Evolutionary conservation across 2,888 invertebrate species (phyloP), one percentile per base, ranked within the genome.

Genomic region (Caenorhabditis panamensis): DNA sequence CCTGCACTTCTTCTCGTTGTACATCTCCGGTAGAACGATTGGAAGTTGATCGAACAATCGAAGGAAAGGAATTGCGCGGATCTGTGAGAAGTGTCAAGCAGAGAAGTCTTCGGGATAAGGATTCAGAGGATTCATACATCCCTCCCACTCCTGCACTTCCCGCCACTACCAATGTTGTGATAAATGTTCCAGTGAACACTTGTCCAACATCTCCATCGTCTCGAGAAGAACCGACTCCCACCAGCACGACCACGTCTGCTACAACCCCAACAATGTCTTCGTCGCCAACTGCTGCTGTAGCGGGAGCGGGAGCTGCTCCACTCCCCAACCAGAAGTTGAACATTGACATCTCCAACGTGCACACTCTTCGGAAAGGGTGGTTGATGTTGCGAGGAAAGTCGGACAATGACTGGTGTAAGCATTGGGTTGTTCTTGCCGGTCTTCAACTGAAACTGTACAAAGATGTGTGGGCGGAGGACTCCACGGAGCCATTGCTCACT

Each of bases 301-400:
- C 31, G 31, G 31, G 9, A 31, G 5, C 31, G 9, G 9, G 31
- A 6, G 31, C 31, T 31, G n/a, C n/a, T n/a, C n/a, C n/a, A n/a
- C 31, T 31, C 2, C 49, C 73, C n/a, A 62, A 67, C 5, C 73
- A 82, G 64, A 82, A 82, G 44, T 80, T 88, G 62, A 82, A 86
- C 71, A 90, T 90, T 66, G 90, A 90, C 63, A 87, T 88, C 6
- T 83, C 85, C 1, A 84, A 83, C 64, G 83, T 83, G 26, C 89
- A 90, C 73, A 90, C 90, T 8, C 82, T 90, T 5, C 76, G 91
- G 8, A 91, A 91, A 77, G 91, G 91, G 24, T 91, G 91, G 91
- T 79, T 91, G n/a, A 88, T 87, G 87, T 61, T 91, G 47, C 75
- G 89, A 8, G 90, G 90, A 8, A 87, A 89, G 73, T 82, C 84